Base-by-base conservation (phyloP, 1,140 invertebrate species). In the Zaprionus gabonicus region DNA sequence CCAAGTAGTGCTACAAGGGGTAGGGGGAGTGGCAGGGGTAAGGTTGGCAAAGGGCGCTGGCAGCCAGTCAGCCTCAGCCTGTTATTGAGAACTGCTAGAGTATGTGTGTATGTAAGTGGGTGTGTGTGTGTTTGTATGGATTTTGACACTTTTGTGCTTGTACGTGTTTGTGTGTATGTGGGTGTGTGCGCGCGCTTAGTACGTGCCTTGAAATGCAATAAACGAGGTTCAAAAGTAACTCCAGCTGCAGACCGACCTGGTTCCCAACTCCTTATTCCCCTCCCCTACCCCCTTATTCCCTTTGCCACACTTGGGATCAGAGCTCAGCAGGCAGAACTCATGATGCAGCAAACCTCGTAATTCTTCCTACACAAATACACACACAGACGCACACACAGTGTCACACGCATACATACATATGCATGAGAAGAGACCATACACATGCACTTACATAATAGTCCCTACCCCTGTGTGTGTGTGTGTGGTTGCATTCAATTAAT, bases 171-270 rank as follows among this genome's bases (percentile, higher is more conserved):
- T 23, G 20, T 46, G 34, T 38, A 60, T 65, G 46, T 60, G 38
- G 36, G 28, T n/a, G 38, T 72, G 15, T 49, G 77, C 51, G 64
- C 62, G 71, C 63, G 63, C 25, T 51, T 57, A 53, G 69, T 85
- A 85, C 82, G 81, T 84, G 81, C 78, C 78, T 78, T 59, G 78
- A 81, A 81, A 77, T 85, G 82, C 78, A 84, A 76, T 66, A 65
- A 76, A 76, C 59, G 72, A 63, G 68, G 59, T 60, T 58, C 67
- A 71, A 64, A 71, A 51, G 55, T 55, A 76, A 70, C 67, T 55
- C 70, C 73, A 73, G 71, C 71, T 59, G 44, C 44, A 49, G n/a
- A n/a, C 41, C 53, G 27, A 71, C 68, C 59, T 76, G 73, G 55
- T 31, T 65, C 34, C 36, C 15, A 20, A 27, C 27, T 46, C 25